These are phyloP conservation scores for Brachionus paranguensis DNA, from an alignment of 1,140 invertebrate genomes.

Conservation along the genomic window DNA sequence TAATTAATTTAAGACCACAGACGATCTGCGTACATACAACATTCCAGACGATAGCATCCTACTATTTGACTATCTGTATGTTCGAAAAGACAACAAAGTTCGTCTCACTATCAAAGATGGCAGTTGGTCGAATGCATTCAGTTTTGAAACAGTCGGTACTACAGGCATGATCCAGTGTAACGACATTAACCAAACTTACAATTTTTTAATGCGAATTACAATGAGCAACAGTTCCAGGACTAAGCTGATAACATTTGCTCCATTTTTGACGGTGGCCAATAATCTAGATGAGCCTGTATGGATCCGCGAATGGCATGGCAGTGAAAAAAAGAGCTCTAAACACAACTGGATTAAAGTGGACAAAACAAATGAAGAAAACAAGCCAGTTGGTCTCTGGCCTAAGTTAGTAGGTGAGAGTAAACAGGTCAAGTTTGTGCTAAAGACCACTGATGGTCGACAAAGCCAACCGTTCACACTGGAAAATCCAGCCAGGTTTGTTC, in stretches of 20 bases:
- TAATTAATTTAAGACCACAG: background rate
- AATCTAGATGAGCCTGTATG: background rate
- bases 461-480: constrained; percentile 7
- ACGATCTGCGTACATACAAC: background rate
- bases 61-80: background rate
- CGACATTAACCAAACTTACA: background rate
- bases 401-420: background rate
- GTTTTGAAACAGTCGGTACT: constrained; percentile 35
- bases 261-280: constrained; percentile 30
- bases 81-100: constrained; percentile 28
- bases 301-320: background rate
- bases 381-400: constrained; percentile 4
- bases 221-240: constrained; percentile 26
- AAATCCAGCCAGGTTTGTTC: constrained; percentile 28
- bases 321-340: background rate
- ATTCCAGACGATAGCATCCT: constrained; percentile 17
- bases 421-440: background rate
- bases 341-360: background rate
- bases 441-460: background rate
- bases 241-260: constrained; percentile 38
- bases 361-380: background rate
- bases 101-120: background rate
- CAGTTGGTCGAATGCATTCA: background rate
- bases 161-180: constrained; percentile 36
- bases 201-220: constrained; percentile 35